Percentiles rank a stretch among this genome's conserved stretches.
phyloP scores from a whole-genome alignment of 2,888 invertebrate genomes.

The Scelioninae gen. 1 region DNA sequence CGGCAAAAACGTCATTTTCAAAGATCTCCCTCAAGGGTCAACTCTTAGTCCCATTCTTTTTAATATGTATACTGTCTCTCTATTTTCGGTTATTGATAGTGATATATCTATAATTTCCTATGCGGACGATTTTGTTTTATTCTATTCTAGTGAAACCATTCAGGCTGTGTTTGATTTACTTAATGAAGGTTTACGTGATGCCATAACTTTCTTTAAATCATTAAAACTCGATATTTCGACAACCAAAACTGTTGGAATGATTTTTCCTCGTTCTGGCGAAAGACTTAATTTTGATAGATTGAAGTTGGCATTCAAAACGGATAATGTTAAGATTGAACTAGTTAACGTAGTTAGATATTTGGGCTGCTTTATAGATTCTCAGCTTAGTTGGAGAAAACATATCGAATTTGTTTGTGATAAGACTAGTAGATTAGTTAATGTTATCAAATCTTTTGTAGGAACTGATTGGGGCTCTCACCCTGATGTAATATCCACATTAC shows the following conservation, averaged over 20 bases:
- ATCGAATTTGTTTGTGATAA: background rate
- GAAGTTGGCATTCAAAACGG: background rate
- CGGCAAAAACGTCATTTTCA: background rate
- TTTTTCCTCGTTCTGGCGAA: background rate
- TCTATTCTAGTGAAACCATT: background rate
- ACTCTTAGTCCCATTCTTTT: conserved; percentile 14
- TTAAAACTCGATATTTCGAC: background rate
- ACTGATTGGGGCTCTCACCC: conserved; percentile 11
- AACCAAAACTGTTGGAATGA: conserved; percentile 18
- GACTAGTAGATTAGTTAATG: conserved; percentile 1
- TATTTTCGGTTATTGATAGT: background rate
- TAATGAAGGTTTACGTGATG: background rate
- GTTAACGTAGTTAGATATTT: conserved; percentile 16
- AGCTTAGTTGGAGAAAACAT: background rate
- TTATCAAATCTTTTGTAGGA: conserved; percentile 10
- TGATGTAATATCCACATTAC: conserved; percentile 2
- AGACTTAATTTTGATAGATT: conserved; percentile 1
- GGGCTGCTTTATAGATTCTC: background rate
- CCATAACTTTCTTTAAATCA: conserved; percentile 2
- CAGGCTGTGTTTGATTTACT: background rate
- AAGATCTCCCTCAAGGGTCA: conserved; percentile 18
- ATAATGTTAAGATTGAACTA: background rate
- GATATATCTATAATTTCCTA: conserved; percentile 6
- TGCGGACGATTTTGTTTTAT: conserved; percentile 10
- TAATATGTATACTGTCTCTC: background rate